A percentile compares a stretch with the other conserved stretches of the same genome.
Conservation (phyloP, 2,888 invertebrate genomes). For the Drosophila koepferae region DNA sequence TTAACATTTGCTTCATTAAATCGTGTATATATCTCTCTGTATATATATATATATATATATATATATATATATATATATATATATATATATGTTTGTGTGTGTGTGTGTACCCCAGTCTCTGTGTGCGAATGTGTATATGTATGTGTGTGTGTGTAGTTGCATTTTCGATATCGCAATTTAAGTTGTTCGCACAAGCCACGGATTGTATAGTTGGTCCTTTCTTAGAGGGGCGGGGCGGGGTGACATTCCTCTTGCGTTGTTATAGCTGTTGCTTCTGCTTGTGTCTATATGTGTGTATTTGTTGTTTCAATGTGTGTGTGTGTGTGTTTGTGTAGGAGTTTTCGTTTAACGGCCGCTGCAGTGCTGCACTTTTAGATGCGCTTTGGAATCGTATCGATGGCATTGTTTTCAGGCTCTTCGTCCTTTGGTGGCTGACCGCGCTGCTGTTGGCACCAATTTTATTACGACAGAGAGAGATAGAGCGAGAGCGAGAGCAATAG, state of each 20-base stretch:
- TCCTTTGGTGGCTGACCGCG: conserved; percentile 83
- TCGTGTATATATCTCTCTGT: too few relatives aligned
- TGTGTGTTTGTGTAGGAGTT: conserved; percentile 24
- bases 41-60: too few relatives aligned
- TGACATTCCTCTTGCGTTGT: conserved; percentile 19
- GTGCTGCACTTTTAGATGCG: conserved; percentile 65
- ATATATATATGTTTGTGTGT: conserved; percentile 18
- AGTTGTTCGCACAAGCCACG: conserved; percentile 17
- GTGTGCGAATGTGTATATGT: conserved; percentile 19
- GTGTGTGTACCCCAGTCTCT: conserved; percentile 16
- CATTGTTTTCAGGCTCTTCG: conserved; percentile 83
- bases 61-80: conserved; percentile 15
- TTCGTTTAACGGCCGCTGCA: conserved; percentile 43
- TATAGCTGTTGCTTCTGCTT: conserved; percentile 20
- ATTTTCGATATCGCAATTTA: conserved; percentile 17
- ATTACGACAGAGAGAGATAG: neutral
- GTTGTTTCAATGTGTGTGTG: conserved; percentile 14
- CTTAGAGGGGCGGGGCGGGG: conserved; percentile 1
- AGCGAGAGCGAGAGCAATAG: neutral
- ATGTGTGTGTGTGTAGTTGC: conserved; percentile 24
- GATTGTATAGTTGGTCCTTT: conserved; percentile 40
- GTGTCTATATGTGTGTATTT: conserved; percentile 30
- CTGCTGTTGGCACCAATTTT: conserved; percentile 62
- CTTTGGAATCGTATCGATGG: conserved; percentile 80
- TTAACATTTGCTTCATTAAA: conserved; percentile 23